phyloP scores from a whole-genome alignment of 2,888 invertebrate species.

The Orchesella flavescens region DNA sequence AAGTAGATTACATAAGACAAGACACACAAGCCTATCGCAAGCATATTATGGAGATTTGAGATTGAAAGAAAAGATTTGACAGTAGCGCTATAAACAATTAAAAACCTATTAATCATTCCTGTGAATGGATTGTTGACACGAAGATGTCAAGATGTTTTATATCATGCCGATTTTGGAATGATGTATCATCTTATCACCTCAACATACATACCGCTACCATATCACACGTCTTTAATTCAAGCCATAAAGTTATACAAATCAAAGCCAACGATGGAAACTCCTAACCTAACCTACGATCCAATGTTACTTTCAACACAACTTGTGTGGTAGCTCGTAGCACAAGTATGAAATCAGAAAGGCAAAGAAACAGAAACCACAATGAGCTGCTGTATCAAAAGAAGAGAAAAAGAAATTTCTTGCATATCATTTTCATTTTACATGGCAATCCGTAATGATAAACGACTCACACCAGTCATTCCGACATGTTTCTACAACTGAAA shows the following conservation, averaged over 20 bases:
- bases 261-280: slow-evolving; percentile 16
- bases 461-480: slow-evolving; percentile 28
- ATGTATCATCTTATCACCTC: slow-evolving; percentile 58
- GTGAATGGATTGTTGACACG: slow-evolving; percentile 52
- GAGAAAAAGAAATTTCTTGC: neutral
- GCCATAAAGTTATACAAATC: slow-evolving; percentile 26
- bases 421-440: slow-evolving; percentile 30
- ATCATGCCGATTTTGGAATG: slow-evolving; percentile 60
- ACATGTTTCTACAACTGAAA: slow-evolving; percentile 16
- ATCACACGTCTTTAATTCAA: neutral
- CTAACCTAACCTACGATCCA: neutral
- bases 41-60: no score
- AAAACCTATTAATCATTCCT: slow-evolving; percentile 52
- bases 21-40: no score
- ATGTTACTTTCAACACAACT: slow-evolving; percentile 19
- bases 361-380: slow-evolving; percentile 16
- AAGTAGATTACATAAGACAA: no score
- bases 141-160: slow-evolving; percentile 55
- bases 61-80: neutral
- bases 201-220: slow-evolving; percentile 4
- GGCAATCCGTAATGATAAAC: slow-evolving; percentile 29
- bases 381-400: neutral
- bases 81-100: slow-evolving; percentile 53
- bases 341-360: slow-evolving; percentile 26
- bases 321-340: slow-evolving; percentile 41